phyloP scores from a whole-genome alignment of 2,113 vertebrate species.

The Pipra filicauda region DNA sequence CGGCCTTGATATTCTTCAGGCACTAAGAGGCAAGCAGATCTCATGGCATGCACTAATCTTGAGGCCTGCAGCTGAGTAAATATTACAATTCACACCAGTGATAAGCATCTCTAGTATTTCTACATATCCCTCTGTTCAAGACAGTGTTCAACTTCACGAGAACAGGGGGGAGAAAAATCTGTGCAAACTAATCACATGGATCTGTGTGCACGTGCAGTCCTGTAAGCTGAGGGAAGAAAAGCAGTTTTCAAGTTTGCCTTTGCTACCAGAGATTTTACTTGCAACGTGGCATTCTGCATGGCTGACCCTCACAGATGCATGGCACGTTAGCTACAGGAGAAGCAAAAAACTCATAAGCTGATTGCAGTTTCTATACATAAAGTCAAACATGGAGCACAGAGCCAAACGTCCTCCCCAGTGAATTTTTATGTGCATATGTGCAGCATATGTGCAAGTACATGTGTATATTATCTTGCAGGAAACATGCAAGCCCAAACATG shows the following conservation, averaged over 20 bases:
- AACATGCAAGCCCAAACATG: slow-evolving; percentile 46
- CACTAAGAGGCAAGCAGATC: background rate
- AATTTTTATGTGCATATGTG: slow-evolving; percentile 40
- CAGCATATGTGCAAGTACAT: slow-evolving; percentile 33
- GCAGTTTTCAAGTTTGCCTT: background rate
- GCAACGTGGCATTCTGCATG: slow-evolving; percentile 14
- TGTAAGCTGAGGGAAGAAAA: background rate
- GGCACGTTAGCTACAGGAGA: slow-evolving; percentile 41
- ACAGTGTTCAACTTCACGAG: background rate
- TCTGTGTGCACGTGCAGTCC: background rate
- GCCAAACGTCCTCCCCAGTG: background rate
- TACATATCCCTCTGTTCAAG: background rate
- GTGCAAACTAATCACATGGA: background rate
- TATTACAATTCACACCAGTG: background rate
- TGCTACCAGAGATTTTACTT: background rate
- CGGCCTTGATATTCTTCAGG: background rate
- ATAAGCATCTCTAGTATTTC: slow-evolving; percentile 32
- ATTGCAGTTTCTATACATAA: background rate
- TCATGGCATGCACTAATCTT: background rate
- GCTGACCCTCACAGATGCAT: slow-evolving; percentile 33
- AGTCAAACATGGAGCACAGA: background rate
- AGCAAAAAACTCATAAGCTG: background rate
- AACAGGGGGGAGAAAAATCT: background rate
- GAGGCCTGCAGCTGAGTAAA: slow-evolving; percentile 44
- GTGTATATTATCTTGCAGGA: slow-evolving; percentile 39